A percentile compares a stretch with the other conserved stretches of the same genome.
phyloP scores from a whole-genome alignment of 2,113 vertebrate genomes.

The Tachysurus fulvidraco region DNA sequence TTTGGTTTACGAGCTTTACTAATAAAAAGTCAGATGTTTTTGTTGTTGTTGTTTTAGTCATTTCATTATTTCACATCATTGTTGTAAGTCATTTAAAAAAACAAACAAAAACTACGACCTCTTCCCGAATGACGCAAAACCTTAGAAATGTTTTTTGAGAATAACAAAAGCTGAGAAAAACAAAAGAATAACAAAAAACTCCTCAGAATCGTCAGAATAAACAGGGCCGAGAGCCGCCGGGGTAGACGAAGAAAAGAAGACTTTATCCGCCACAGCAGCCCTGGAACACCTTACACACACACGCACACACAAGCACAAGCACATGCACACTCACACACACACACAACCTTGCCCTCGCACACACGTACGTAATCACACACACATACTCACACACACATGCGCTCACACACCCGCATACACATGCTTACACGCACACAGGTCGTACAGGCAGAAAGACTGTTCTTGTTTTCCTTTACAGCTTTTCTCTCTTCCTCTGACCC shows the following conservation, averaged over 20 bases:
- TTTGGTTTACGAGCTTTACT: too few relatives aligned
- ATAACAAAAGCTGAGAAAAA: background rate
- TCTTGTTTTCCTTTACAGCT: background rate
- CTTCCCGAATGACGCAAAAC: background rate
- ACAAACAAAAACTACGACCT: background rate
- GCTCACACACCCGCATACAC: too few relatives aligned
- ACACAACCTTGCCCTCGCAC: too few relatives aligned
- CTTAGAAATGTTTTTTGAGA: background rate
- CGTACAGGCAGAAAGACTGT: background rate
- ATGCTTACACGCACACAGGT: background rate
- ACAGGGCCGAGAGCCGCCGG: background rate
- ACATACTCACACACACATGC: background rate
- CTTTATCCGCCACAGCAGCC: background rate
- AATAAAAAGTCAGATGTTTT: background rate
- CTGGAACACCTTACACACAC: conserved; percentile 20
- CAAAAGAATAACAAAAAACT: background rate
- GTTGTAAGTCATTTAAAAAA: too few relatives aligned
- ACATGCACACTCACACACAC: background rate
- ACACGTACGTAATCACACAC: background rate
- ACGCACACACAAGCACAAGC: background rate
- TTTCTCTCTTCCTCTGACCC: background rate
- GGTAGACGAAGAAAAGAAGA: background rate
- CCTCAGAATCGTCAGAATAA: background rate
- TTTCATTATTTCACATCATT: too few relatives aligned
- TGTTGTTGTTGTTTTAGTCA: too few relatives aligned